These are phyloP conservation scores for Berghia stephanieae DNA, from an alignment of 1,140 invertebrate species.

Conservation along the genomic window DNA sequence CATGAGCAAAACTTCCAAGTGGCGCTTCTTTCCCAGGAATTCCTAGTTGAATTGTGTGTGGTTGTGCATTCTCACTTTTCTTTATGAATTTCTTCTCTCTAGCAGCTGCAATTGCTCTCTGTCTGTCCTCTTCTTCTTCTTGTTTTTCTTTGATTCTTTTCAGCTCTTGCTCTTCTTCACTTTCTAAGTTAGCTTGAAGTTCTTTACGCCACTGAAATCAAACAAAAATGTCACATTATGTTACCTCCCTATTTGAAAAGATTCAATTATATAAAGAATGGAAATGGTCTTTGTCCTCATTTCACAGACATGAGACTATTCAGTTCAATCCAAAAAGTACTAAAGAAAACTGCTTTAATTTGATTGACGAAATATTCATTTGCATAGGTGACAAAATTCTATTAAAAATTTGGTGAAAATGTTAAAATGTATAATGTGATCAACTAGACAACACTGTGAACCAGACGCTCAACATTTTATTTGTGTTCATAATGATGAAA, in stretches of 20 bases:
- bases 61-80: background rate
- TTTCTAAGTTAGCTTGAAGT: conserved; percentile 49
- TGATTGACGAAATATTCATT: background rate
- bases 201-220: conserved; percentile 61
- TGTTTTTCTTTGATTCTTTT: conserved; percentile 48
- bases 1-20: no score
- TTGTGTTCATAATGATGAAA: no score
- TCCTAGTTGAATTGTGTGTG: no score
- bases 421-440: no score
- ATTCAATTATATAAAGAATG: background rate
- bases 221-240: conserved; percentile 11
- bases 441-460: no score
- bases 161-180: conserved; percentile 51
- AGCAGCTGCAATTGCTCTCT: conserved; percentile 40
- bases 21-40: no score
- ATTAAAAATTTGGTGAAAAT: no score
- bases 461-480: no score
- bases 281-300: background rate
- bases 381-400: background rate
- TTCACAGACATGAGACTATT: background rate
- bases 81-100: conserved; percentile 37
- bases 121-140: conserved; percentile 47
- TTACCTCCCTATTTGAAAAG: background rate
- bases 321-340: background rate
- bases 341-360: background rate